Base-by-base conservation (phyloP, 2,888 invertebrate species). In the Sarcophaga subvicina region DNA sequence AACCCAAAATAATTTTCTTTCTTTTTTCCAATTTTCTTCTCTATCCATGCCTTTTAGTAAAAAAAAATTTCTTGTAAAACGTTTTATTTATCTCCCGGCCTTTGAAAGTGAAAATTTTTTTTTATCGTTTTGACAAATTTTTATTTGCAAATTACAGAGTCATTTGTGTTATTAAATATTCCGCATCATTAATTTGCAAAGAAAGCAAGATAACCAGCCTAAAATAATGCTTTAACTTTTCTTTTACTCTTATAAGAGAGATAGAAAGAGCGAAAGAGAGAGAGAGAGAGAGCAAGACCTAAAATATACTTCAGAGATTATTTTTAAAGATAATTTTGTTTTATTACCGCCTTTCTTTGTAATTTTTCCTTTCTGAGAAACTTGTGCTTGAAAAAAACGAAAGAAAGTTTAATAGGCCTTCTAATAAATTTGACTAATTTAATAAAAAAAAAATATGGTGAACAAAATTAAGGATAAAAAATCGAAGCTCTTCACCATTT, bases 171-270 rank as follows among this genome's bases (percentile, higher is more conserved):
- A 37, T 37, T 8, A 45, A 67, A 67, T 67, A 47, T 67, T 67
- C 67, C 27, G 25, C 17, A 12, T 20, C 67, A 67, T 67, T 67
- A 67, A 67, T 67, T 67, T 67, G 37, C n/a, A 37, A 37, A 37
- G 37, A 37, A 37, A 37, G 37, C 8, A 37, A 67, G 20, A 67
- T 5, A n/a, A n/a, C 11, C 66, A 37, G 45, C 12, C 67, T 47
- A 47, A 47, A 67, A 67, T 20, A 45, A 67, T 10, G 20, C 45
- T 47, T 66, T 27, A 27, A 66, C 3, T 66, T 37, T 0, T n/a
- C 8, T 66, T 3, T 10, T 37, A 3, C 12, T 20, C 12, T 20
- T 20, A 12, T 20, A 6, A 37, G 37, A 27, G 27, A 37, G 37
- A 37, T 6, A 37, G 37, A 37, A 37, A 37, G 8, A 37, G 37